Base-by-base conservation (phyloP, 1,140 invertebrate genomes). In the Euura saliciscinereae region DNA sequence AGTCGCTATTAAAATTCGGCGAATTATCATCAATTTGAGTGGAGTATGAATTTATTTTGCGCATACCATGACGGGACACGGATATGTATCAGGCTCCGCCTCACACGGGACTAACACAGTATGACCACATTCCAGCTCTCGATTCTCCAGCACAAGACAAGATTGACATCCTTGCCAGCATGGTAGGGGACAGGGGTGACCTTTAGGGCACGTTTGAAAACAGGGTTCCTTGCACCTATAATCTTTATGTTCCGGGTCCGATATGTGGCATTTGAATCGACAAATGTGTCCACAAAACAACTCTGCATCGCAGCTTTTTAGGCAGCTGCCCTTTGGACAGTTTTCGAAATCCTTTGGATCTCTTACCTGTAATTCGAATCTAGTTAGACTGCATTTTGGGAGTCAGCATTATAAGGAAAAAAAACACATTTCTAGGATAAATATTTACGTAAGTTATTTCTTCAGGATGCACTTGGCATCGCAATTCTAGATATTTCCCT, bases 211-310 rank as follows among this genome's bases (percentile, higher is more conserved):
- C 46, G 71, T 76, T 82, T 77, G 87, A 10, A 44, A 69, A 79
- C 89, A 86, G 70, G 82, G 73, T 77, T 83, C 76, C 66, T 70
- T 74, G 75, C 90, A 91, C 73, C 80, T 83, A 43, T 82, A 82
- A 3, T 72, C 43, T 2, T 66, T 44, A 76, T 92, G 91, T 2
- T 86, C 80, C 5, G 79, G 72, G 73, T 90, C 86, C 46, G 85
- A 83, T 3, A 86, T 80, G 74, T 91, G 90, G 70, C 90, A 91
- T 5, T 90, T 71, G 43, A 83, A 85, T 42, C 85, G 84, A 78
- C 91, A 92, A 28, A 70, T 71, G 77, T 92, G 91, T 3, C 88
- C 88, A 79, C 91, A 92, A 2, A 59, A 66, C 43, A 90, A 74
- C n/a, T 69, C 68, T n/a, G 44, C 79, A 68, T 81, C 80, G 75